phyloP scores from a whole-genome alignment of 2,888 invertebrate genomes.

The Drosophila hawaiiensis region DNA sequence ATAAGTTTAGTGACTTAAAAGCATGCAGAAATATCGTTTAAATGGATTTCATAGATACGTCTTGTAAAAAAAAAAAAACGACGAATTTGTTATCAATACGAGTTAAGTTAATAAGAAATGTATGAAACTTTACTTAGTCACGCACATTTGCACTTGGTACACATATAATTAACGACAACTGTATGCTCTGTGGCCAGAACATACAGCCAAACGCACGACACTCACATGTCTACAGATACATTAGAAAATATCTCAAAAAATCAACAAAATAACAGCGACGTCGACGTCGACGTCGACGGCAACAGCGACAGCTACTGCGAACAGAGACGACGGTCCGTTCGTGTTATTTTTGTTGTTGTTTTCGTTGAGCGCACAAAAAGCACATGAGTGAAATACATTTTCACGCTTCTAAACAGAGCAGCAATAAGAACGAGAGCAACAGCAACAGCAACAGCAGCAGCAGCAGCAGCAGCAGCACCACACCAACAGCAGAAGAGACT shows the following conservation, averaged over 20 bases:
- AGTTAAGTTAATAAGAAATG: neutral
- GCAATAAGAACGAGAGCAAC: constrained; percentile 51
- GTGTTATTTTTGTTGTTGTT: constrained; percentile 23
- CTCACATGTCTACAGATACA: constrained; percentile 77
- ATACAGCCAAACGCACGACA: constrained; percentile 45
- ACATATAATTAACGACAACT: constrained; percentile 50
- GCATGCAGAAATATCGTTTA: neutral
- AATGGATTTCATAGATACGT: neutral
- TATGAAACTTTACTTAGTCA: neutral
- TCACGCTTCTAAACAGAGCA: constrained; percentile 79
- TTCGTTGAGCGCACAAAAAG: constrained; percentile 63
- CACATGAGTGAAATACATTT: constrained; percentile 79
- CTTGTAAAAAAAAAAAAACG: neutral
- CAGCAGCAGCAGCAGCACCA: constrained; percentile 6
- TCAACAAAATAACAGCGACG: constrained; percentile 70
- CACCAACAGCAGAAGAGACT: constrained; percentile 61
- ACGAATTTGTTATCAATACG: neutral
- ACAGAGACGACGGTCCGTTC: constrained; percentile 27
- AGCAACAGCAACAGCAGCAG: constrained; percentile 25
- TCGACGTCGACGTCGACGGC: constrained; percentile 18
- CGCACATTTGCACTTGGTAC: constrained; percentile 3
- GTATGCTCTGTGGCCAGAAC: constrained; percentile 46
- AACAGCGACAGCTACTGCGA: constrained; percentile 30
- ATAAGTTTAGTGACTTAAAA: neutral
- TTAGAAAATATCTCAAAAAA: constrained; percentile 82